A percentile compares a stretch with the other conserved stretches of the same genome.
These are phyloP conservation scores for Trachymyrmex septentrionalis DNA, from an alignment of 1,140 invertebrate genomes.

Conservation along the genomic window DNA sequence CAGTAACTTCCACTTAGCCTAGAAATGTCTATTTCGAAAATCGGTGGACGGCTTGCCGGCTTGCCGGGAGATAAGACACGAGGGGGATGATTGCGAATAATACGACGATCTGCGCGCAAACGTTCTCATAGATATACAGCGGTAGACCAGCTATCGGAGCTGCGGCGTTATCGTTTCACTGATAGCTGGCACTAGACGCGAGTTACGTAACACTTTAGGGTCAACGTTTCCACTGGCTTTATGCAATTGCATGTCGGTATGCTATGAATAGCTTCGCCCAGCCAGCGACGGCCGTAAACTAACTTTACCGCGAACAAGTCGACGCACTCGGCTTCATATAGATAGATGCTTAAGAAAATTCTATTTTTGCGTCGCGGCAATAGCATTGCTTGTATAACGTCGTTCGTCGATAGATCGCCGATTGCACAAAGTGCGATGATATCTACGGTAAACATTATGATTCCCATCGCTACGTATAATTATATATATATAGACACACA, in stretches of 20 bases:
- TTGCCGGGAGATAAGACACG: slow-evolving; percentile 70
- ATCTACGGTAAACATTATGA: slow-evolving; percentile 36
- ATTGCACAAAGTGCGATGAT: slow-evolving; percentile 15
- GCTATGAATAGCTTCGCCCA: slow-evolving; percentile 84
- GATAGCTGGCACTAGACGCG: slow-evolving; percentile 82
- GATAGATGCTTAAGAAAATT: slow-evolving; percentile 45
- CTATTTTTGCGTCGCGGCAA: slow-evolving; percentile 39
- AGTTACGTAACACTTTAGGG: slow-evolving; percentile 84
- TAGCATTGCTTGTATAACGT: slow-evolving; percentile 13
- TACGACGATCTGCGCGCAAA: slow-evolving; percentile 68
- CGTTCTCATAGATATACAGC: slow-evolving; percentile 67
- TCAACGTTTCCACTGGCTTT: slow-evolving; percentile 85
- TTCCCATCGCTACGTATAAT: neutral
- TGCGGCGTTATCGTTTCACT: slow-evolving; percentile 77
- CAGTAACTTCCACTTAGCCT: slow-evolving; percentile 38
- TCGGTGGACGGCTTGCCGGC: slow-evolving; percentile 69
- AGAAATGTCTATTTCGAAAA: slow-evolving; percentile 68
- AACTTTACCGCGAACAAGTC: slow-evolving; percentile 63
- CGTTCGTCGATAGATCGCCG: slow-evolving; percentile 12
- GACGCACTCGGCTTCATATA: slow-evolving; percentile 30
- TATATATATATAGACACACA: too few relatives aligned
- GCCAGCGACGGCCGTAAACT: slow-evolving; percentile 77
- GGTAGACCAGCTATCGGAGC: slow-evolving; percentile 45
- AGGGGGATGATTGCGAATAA: slow-evolving; percentile 71
- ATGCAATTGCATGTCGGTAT: slow-evolving; percentile 85